phyloP scores from a whole-genome alignment of 2,888 invertebrate species.

The Leucophenga maculata region DNA sequence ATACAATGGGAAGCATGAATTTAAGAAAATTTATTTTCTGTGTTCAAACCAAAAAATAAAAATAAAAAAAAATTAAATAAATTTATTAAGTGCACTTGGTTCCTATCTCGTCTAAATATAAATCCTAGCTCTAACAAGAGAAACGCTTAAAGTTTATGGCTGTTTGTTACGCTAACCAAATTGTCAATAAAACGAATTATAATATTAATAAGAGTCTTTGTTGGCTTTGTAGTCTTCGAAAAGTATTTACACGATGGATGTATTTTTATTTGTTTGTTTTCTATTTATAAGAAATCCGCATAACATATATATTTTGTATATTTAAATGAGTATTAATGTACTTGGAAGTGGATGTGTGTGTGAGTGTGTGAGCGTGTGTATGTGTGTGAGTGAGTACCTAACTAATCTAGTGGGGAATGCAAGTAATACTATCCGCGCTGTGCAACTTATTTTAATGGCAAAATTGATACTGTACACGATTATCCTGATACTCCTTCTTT shows the following conservation, averaged over 20 bases:
- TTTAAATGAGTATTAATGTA: constrained; percentile 10
- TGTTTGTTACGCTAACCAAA: constrained; percentile 41
- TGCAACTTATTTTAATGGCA: constrained; percentile 45
- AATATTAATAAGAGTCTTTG: constrained; percentile 66
- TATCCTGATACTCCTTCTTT: background rate
- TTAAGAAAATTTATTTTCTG: background rate
- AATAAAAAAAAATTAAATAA: constrained; percentile 19
- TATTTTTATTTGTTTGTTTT: constrained; percentile 27
- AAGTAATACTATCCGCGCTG: constrained; percentile 57
- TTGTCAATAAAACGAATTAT: constrained; percentile 25
- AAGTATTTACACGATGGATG: constrained; percentile 35
- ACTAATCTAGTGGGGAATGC: constrained; percentile 12
- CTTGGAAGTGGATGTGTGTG: constrained; percentile 15
- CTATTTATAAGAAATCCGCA: constrained; percentile 37
- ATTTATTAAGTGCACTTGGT: constrained; percentile 52
- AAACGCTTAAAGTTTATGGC: constrained; percentile 69
- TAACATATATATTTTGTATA: too few species aligned
- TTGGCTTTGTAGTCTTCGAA: constrained; percentile 70
- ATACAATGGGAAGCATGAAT: constrained; percentile 40
- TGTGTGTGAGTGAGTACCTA: constrained; percentile 8
- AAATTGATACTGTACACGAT: constrained; percentile 35
- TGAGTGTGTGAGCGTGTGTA: constrained; percentile 21
- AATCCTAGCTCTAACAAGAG: constrained; percentile 20
- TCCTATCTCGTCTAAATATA: constrained; percentile 19
- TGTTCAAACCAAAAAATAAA: too few species aligned